Percentiles rank a stretch among this genome's conserved stretches.
Evolutionary conservation across 1,140 invertebrate species (phyloP).

Genomic region (Leguminivora glycinivorella): DNA sequence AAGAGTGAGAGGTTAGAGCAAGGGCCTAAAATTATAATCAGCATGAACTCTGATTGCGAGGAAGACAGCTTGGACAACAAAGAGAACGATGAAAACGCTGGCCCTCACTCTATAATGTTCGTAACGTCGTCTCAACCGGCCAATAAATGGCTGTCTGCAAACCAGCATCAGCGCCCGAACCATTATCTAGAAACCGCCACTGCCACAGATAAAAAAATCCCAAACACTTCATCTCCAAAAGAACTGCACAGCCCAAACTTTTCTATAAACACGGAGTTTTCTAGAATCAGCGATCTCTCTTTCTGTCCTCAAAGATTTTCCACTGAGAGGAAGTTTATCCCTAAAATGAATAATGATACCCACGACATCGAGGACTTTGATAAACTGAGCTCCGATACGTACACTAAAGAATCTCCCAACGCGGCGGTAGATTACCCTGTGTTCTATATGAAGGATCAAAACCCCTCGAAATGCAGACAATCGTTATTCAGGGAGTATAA

Average conservation of each 20-base stretch:
- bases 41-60: conserved; percentile 63
- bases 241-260: conserved; percentile 71
- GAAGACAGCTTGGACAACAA: conserved; percentile 62
- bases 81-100: conserved; percentile 62
- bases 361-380: conserved; percentile 60
- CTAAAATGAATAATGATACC: conserved; percentile 63
- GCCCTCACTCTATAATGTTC: conserved; percentile 61
- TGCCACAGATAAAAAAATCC: conserved; percentile 59
- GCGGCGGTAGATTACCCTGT: conserved; percentile 47
- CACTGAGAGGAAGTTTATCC: conserved; percentile 68
- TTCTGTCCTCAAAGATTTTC: conserved; percentile 75
- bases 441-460: conserved; percentile 48
- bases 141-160: conserved; percentile 56
- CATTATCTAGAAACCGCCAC: conserved; percentile 49
- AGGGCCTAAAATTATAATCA: conserved; percentile 63
- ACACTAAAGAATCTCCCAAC: conserved; percentile 73
- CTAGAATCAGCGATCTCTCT: conserved; percentile 68
- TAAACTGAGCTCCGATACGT: conserved; percentile 72
- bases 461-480: conserved; percentile 58
- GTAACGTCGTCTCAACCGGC: conserved; percentile 54
- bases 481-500: conserved; percentile 62
- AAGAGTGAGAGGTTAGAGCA: conserved; percentile 61
- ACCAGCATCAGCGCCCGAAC: conserved; percentile 47
- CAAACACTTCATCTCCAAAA: conserved; percentile 72
- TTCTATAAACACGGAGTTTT: conserved; percentile 71